Percentiles rank a stretch among this genome's conserved stretches.
These are phyloP conservation scores for Ophioninae sp. DNA, from an alignment of 2,888 invertebrate species.

Conservation along the genomic window DNA sequence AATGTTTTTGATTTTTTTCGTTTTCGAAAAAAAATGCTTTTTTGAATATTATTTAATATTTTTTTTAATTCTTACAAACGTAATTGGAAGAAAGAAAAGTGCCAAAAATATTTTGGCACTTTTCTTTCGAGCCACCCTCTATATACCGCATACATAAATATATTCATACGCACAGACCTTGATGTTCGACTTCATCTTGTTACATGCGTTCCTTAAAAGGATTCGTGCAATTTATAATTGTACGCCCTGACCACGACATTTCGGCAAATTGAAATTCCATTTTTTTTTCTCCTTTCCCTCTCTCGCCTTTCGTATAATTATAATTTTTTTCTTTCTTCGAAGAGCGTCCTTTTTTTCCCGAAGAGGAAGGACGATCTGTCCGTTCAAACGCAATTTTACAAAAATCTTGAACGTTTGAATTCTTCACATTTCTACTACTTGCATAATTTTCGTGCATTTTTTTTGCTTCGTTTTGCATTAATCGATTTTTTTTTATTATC, in stretches of 20 bases:
- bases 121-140: neutral
- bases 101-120: too few species aligned
- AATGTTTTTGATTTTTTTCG: neutral
- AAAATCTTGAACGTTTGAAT: neutral
- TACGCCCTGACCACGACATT: conserved; percentile 7
- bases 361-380: neutral
- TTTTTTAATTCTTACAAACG: too few species aligned
- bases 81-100: too few species aligned
- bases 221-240: conserved; percentile 30
- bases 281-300: neutral
- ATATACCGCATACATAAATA: neutral
- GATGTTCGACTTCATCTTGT: conserved; percentile 32
- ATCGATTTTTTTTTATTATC: neutral
- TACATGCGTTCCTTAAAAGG: conserved; percentile 39
- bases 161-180: conserved; percentile 25
- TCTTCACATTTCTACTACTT: neutral
- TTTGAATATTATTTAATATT: too few species aligned
- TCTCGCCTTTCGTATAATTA: neutral
- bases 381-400: neutral
- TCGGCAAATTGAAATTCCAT: conserved; percentile 3
- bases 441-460: neutral
- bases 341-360: neutral
- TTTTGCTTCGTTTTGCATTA: neutral
- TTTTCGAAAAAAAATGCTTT: too few species aligned
- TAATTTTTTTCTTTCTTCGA: neutral